Evolutionary conservation across 2,888 invertebrate genomes (phyloP).

Genomic region (Acheta domesticus): DNA sequence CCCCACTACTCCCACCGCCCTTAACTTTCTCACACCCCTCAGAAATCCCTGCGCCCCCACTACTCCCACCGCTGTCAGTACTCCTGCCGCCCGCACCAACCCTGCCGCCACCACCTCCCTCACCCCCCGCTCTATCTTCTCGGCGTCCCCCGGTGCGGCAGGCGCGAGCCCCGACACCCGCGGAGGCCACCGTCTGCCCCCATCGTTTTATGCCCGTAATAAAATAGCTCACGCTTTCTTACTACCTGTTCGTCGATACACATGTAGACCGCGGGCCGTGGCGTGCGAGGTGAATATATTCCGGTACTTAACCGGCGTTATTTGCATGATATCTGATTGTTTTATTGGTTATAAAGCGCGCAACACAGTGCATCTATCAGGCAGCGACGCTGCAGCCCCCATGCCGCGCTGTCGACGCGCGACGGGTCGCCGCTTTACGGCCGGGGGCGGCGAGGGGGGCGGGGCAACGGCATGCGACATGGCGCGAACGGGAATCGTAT

Average conservation of each 20-base stretch:
- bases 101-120: no score
- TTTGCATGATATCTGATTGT: constrained; percentile 18
- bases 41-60: no score
- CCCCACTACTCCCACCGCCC: no score
- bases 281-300: neutral
- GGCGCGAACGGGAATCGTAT: no score
- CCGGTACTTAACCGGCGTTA: neutral
- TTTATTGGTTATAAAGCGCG: constrained; percentile 7
- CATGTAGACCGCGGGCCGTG: neutral
- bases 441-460: no score
- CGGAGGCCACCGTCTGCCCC: neutral
- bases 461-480: no score
- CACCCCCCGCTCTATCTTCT: no score
- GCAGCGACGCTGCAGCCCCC: neutral
- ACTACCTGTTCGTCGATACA: constrained; percentile 11
- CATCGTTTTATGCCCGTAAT: constrained; percentile 18
- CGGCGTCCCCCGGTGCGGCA: neutral
- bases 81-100: no score
- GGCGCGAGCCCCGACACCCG: neutral
- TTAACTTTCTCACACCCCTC: no score
- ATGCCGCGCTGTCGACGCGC: neutral
- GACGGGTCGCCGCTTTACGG: neutral
- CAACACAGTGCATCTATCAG: constrained; percentile 1
- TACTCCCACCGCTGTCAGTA: no score
- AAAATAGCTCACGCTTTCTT: constrained; percentile 1